These are phyloP conservation scores for Parelbella ahira DNA, from an alignment of 2,888 invertebrate genomes.

Conservation along the genomic window DNA sequence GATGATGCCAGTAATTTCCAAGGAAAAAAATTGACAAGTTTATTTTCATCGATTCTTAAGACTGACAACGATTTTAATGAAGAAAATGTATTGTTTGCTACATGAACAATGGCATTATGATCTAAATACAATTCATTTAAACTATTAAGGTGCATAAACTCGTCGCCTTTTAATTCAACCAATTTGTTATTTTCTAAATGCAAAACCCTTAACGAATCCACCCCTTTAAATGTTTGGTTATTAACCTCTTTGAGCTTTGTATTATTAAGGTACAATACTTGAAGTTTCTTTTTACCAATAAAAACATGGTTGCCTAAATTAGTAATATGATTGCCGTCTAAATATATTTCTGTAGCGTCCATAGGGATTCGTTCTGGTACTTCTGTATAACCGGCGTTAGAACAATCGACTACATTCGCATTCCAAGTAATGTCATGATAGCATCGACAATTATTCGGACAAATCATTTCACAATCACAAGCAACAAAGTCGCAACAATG, in stretches of 20 bases:
- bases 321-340: constrained; percentile 90
- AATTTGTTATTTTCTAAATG: constrained; percentile 89
- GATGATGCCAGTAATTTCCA: constrained; percentile 85
- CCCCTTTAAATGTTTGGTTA: constrained; percentile 91
- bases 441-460: constrained; percentile 91
- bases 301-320: constrained; percentile 91
- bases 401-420: constrained; percentile 91
- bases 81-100: constrained; percentile 89
- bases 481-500: constrained; percentile 94
- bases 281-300: constrained; percentile 90
- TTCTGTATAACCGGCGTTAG: constrained; percentile 85
- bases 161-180: constrained; percentile 86
- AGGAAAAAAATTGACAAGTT: constrained; percentile 87
- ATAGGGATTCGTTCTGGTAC: constrained; percentile 91
- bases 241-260: constrained; percentile 87
- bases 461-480: constrained; percentile 95
- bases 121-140: constrained; percentile 89
- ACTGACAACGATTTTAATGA: constrained; percentile 87
- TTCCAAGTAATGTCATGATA: constrained; percentile 93
- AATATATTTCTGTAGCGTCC: constrained; percentile 93
- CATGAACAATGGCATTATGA: constrained; percentile 86
- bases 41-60: constrained; percentile 87
- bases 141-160: constrained; percentile 87
- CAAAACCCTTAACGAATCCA: constrained; percentile 85
- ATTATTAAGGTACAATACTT: constrained; percentile 88